Evolutionary conservation across 2,888 invertebrate genomes (phyloP).

Genomic region (Drosophila niveifrons): DNA sequence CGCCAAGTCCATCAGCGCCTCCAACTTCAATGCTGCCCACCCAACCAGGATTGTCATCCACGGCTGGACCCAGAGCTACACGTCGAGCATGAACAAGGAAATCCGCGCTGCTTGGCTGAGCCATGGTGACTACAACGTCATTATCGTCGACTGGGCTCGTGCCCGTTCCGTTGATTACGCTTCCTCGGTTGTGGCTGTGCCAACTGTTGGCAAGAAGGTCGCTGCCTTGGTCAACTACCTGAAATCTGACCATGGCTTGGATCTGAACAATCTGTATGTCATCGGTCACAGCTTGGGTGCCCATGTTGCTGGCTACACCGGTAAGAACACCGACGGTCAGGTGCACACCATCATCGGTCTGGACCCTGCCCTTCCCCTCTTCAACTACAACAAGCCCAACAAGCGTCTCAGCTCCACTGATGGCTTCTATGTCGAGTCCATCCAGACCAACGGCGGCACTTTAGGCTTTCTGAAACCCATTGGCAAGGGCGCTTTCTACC

Average conservation of each 20-base stretch:
- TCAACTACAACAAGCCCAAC: conserved; percentile 69
- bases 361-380: conserved; percentile 84
- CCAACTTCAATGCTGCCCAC: conserved; percentile 60
- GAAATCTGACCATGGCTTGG: conserved; percentile 85
- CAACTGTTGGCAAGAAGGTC: conserved; percentile 74
- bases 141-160: conserved; percentile 88
- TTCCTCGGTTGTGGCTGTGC: conserved; percentile 86
- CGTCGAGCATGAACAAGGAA: conserved; percentile 80
- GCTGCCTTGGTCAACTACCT: conserved; percentile 83
- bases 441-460: conserved; percentile 82
- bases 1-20: conserved; percentile 52
- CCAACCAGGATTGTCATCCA: conserved; percentile 85
- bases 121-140: conserved; percentile 87
- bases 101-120: conserved; percentile 86
- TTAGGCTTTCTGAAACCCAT: conserved; percentile 83
- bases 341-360: conserved; percentile 87
- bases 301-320: conserved; percentile 88
- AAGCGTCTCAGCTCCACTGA: conserved; percentile 74
- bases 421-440: conserved; percentile 83
- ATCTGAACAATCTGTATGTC: conserved; percentile 86
- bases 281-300: conserved; percentile 88
- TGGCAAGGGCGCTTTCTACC: conserved; percentile 86
- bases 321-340: conserved; percentile 87
- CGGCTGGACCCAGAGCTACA: conserved; percentile 87
- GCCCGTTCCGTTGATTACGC: conserved; percentile 87